Base-by-base conservation (phyloP, 1,140 invertebrate genomes). In the Solenopsis fugax region DNA sequence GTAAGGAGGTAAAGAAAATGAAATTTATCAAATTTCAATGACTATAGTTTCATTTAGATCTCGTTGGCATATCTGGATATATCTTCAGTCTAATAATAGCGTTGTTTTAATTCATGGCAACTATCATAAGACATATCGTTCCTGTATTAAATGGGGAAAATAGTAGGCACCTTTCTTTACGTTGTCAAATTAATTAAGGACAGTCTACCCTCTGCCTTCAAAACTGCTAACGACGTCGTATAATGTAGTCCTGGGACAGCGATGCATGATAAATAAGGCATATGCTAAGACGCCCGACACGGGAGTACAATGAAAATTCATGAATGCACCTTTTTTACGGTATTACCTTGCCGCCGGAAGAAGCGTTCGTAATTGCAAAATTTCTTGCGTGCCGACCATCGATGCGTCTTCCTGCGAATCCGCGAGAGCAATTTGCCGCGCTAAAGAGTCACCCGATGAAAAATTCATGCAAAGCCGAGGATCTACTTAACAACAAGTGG, bases 371-470 rank as follows among this genome's bases (percentile, higher is more conserved):
- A 88, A 89, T 89, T 89, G 88, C 72, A 80, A 89, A 89, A 89
- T 89, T 89, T 88, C 88, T 89, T 89, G 73, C 69, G 77, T 81
- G 87, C 29, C 85, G 84, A 76, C 80, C 60, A 71, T 89, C 85
- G 76, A 86, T 75, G 73, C 41, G 37, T 75, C 80, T 73, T 84
- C 80, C 69, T 62, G 69, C 29, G 75, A 85, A 76, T 84, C 50
- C 52, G 29, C 52, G 48, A 60, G 88, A 88, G 76, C 84, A 89
- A 89, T 88, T 89, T 72, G 73, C 87, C 65, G 65, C 81, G 54
- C 50, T 87, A 86, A 81, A 67, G 52, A 54, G 48, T 56, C 34
- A 67, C 12, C n/a, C 75, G 84, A 89, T 81, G 87, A 86, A 89
- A 89, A 81, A 89, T 89, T 89, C 82, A 86, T 89, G 80, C 54